Conservation (phyloP, 2,797 vertebrate genomes). For the Darevskia mixta region DNA sequence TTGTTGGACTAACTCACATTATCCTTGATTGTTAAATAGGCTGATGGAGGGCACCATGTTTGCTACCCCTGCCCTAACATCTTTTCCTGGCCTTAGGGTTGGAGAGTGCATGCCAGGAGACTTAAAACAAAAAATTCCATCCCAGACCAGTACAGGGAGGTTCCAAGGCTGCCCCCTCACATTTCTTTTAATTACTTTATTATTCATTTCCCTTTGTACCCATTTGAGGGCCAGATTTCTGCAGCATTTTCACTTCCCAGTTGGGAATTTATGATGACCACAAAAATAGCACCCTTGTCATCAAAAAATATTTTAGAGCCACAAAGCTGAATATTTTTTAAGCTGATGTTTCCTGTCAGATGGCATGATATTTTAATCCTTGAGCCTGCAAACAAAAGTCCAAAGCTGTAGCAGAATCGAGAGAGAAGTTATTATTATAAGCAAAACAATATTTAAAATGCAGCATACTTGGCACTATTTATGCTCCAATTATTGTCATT, state of each 20-base stretch:
- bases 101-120: too few relatives aligned
- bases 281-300: background rate
- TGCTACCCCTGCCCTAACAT: background rate
- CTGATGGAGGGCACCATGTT: too few relatives aligned
- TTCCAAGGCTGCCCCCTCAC: background rate
- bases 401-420: slow-evolving; percentile 18
- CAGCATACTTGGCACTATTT: background rate
- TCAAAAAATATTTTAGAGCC: background rate
- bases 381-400: background rate
- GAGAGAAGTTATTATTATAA: slow-evolving; percentile 2
- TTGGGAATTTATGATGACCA: background rate
- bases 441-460: slow-evolving; percentile 12
- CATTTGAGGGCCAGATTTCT: background rate
- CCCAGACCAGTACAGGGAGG: background rate
- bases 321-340: background rate
- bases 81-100: background rate
- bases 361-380: background rate
- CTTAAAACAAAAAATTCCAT: background rate
- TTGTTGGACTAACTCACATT: too few relatives aligned
- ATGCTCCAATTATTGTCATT: background rate
- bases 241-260: background rate
- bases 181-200: background rate
- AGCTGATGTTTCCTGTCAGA: background rate
- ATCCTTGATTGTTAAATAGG: too few relatives aligned
- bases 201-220: background rate